A percentile compares a stretch with the other conserved stretches of the same genome.
Conservation (phyloP, 2,113 vertebrate species). For the Pterocles orientalis region DNA sequence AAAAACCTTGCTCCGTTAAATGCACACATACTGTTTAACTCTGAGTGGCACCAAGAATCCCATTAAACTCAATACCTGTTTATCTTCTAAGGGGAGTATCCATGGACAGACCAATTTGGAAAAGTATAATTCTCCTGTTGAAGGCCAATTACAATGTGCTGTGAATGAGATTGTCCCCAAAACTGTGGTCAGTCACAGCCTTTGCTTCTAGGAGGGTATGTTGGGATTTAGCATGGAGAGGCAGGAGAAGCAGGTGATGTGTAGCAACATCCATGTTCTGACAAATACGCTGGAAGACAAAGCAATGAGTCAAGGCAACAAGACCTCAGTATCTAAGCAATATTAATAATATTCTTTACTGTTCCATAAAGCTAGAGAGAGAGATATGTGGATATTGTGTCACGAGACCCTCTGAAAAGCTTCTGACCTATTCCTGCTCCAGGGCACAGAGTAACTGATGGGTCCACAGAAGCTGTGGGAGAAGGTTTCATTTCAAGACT, state of each 20-base stretch:
- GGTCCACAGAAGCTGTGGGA: not conserved
- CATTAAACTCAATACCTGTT: not conserved
- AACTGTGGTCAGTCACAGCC: not conserved
- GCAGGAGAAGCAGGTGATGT: not conserved
- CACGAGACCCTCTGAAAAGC: not conserved
- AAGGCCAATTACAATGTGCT: not conserved
- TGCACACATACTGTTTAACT: not conserved
- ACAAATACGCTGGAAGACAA: not conserved
- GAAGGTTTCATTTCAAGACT: not conserved
- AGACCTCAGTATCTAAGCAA: not conserved
- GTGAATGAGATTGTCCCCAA: not conserved
- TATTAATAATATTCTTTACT: not conserved
- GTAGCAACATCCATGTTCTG: not conserved
- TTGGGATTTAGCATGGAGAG: not conserved
- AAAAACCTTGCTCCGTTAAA: conserved; percentile 11
- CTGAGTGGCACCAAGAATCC: not conserved
- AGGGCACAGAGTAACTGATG: not conserved
- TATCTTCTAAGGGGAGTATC: not conserved
- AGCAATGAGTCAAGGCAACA: not conserved
- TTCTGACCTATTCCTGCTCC: not conserved
- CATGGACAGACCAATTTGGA: not conserved
- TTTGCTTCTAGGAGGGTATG: not conserved
- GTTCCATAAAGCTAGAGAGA: not conserved
- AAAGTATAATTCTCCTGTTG: not conserved
- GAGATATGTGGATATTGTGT: not conserved